Conservation (phyloP, 2,888 invertebrate species). For the Platycheirus rosarum region DNA sequence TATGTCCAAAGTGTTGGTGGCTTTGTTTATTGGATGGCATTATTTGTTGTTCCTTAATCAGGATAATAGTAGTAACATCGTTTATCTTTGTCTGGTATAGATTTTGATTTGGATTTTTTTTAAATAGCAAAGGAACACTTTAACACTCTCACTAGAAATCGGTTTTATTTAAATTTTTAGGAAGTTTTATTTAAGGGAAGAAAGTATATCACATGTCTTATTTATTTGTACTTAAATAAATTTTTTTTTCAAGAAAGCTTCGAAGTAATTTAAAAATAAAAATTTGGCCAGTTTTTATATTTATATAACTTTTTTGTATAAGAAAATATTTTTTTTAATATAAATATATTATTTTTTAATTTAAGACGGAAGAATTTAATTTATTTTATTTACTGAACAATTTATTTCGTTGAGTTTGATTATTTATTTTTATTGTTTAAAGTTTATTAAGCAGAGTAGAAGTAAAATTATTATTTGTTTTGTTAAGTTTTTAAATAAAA, state of each 20-base stretch:
- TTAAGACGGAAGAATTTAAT: conserved; percentile 66
- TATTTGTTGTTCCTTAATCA: conserved; percentile 32
- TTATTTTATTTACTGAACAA: conserved; percentile 42
- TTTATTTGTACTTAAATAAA: conserved; percentile 41
- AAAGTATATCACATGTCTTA: conserved; percentile 60
- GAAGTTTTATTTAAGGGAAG: conserved; percentile 32
- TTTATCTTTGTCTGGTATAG: conserved; percentile 45
- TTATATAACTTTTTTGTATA: conserved; percentile 59
- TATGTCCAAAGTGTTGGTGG: conserved; percentile 40
- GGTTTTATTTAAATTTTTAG: conserved; percentile 9
- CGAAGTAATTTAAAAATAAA: conserved; percentile 32
- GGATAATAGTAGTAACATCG: conserved; percentile 49
- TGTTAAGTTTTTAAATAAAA: conserved; percentile 6
- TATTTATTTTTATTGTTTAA: conserved; percentile 26
- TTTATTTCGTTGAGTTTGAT: conserved; percentile 55
- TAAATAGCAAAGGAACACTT: conserved; percentile 25
- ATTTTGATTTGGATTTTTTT: conserved; percentile 30
- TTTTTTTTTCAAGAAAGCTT: conserved; percentile 50
- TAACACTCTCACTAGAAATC: conserved; percentile 12
- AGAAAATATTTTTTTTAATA: conserved; percentile 53
- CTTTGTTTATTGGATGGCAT: conserved; percentile 63
- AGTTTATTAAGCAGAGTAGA: conserved; percentile 43
- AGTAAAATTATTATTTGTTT: conserved; percentile 30
- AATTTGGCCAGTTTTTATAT: conserved; percentile 57
- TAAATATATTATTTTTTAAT: conserved; percentile 45